Conservation (phyloP, 2,797 vertebrate species). For the Cryptoblepharus egeriae region DNA sequence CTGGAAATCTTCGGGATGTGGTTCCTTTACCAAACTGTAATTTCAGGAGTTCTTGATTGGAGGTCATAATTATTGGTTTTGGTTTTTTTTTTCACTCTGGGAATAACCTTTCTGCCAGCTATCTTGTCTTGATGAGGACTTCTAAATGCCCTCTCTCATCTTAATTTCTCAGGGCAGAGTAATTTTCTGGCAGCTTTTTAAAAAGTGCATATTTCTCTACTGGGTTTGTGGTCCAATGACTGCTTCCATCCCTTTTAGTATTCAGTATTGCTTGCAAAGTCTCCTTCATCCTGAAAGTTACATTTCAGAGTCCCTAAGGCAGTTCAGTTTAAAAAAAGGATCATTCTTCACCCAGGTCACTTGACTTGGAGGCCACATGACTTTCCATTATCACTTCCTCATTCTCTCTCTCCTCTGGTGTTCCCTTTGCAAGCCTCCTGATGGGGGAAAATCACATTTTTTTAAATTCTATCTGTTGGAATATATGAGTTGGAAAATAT, state of each 20-base stretch:
- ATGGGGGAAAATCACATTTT: background rate
- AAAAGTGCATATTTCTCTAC: background rate
- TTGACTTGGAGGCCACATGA: background rate
- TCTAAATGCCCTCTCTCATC: background rate
- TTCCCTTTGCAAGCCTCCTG: background rate
- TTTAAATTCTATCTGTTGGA: background rate
- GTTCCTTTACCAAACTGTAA: background rate
- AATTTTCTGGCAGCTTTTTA: background rate
- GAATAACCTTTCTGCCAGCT: background rate
- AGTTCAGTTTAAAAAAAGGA: background rate
- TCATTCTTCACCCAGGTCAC: background rate
- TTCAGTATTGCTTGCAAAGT: background rate
- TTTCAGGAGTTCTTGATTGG: background rate
- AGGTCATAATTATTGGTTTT: background rate
- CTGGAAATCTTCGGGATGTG: background rate
- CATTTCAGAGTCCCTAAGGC: background rate
- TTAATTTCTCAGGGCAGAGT: background rate
- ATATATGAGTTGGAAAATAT: no score
- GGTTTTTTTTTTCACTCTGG: background rate
- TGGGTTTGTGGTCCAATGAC: background rate
- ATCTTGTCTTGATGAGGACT: background rate
- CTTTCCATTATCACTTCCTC: background rate
- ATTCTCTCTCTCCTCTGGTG: background rate
- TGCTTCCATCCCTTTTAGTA: background rate
- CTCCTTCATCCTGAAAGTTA: no score